These are phyloP conservation scores for Zaprionus gabonicus DNA, from an alignment of 1,140 invertebrate species.

Conservation along the genomic window DNA sequence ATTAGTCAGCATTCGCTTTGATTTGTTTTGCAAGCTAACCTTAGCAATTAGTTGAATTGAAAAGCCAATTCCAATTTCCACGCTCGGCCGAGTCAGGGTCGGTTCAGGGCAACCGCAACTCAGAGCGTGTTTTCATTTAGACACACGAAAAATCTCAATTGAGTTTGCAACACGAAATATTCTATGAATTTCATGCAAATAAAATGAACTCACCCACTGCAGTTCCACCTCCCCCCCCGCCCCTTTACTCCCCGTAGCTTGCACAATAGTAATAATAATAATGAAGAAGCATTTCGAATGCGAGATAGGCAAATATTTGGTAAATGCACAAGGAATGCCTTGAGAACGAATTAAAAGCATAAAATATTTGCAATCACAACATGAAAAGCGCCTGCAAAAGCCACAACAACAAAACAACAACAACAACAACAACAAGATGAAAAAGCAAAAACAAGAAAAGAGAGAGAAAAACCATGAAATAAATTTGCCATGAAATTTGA, in stretches of 20 bases:
- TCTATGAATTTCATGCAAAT: constrained; percentile 50
- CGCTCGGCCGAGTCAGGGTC: neutral
- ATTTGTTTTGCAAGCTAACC: neutral
- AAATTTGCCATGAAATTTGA: constrained; percentile 60
- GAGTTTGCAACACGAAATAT: constrained; percentile 19
- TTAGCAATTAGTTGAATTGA: neutral
- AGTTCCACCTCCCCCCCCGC: neutral
- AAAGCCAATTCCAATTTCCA: neutral
- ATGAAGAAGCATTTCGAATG: constrained; percentile 59
- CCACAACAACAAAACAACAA: constrained; percentile 24
- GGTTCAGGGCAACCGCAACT: neutral
- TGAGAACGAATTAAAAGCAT: constrained; percentile 70
- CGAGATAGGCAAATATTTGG: constrained; percentile 39
- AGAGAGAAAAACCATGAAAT: constrained; percentile 57
- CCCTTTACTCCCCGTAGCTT: too few species aligned
- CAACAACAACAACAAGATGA: constrained; percentile 23
- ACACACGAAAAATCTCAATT: constrained; percentile 15
- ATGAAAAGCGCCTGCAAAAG: constrained; percentile 20
- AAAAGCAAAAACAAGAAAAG: constrained; percentile 33
- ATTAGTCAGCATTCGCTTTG: neutral
- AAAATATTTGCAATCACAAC: constrained; percentile 79
- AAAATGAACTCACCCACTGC: constrained; percentile 45
- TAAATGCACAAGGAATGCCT: constrained; percentile 47
- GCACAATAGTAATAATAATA: constrained; percentile 10
- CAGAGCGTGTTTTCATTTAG: constrained; percentile 14